These are phyloP conservation scores for Fukomys damarensis DNA, from an alignment of 2,113 vertebrate species.

Conservation along the genomic window DNA sequence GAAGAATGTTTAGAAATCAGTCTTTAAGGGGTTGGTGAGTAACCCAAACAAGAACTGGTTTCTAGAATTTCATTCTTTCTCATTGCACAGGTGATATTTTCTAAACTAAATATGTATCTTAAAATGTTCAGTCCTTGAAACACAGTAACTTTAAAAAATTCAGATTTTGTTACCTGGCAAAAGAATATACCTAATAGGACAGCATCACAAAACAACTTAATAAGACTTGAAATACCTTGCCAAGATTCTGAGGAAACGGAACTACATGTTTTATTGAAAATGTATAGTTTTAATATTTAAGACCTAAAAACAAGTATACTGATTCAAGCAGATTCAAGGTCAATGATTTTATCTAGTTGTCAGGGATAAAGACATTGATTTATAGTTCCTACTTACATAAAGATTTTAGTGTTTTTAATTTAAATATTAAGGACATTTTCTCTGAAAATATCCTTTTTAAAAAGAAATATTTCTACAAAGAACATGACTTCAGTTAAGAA, in stretches of 20 bases:
- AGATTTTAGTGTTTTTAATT: not conserved
- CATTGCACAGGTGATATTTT: constrained; percentile 9
- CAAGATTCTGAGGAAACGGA: not conserved
- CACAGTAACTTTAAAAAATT: constrained; percentile 16
- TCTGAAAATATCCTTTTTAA: not conserved
- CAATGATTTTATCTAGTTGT: not conserved
- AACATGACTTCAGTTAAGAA: not conserved
- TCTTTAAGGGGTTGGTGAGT: not conserved
- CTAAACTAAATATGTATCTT: constrained; percentile 1
- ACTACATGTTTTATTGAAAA: constrained; percentile 40
- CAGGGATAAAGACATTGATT: not conserved
- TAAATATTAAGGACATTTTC: not conserved
- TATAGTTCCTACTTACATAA: constrained; percentile 37
- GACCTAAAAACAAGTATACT: constrained; percentile 24
- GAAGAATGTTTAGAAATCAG: not conserved
- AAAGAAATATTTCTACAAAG: not conserved
- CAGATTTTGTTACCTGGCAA: not conserved
- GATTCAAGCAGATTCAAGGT: not conserved
- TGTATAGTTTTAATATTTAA: constrained; percentile 29
- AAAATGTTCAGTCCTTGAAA: constrained; percentile 19
- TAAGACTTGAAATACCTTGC: not conserved
- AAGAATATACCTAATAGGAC: not conserved
- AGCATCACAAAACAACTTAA: not conserved
- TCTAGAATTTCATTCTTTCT: constrained; percentile 19
- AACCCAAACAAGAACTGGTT: constrained; percentile 1